Percentiles rank a stretch among this genome's conserved stretches.
Evolutionary conservation across 2,797 vertebrate genomes (phyloP).

Genomic region (Smutsia temminckii): DNA sequence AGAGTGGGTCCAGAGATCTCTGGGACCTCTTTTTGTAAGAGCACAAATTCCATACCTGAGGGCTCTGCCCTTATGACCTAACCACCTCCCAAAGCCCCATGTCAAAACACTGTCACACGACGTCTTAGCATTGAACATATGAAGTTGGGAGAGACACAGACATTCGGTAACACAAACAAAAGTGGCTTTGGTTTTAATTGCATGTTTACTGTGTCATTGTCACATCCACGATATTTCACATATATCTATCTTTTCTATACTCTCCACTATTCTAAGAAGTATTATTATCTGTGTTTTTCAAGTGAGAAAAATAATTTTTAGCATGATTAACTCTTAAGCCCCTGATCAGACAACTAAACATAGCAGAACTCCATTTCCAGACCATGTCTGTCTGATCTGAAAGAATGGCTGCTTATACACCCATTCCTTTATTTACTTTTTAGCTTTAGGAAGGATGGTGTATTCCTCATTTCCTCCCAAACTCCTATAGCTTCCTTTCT

Average conservation of each 20-base stretch:
- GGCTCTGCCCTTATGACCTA: neutral
- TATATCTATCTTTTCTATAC: neutral
- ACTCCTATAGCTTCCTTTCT: neutral
- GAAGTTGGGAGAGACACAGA: neutral
- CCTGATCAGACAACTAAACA: neutral
- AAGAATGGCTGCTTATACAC: neutral
- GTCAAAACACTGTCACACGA: neutral
- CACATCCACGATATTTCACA: neutral
- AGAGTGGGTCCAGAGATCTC: neutral
- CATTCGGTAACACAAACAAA: neutral
- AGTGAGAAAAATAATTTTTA: slow-evolving; percentile 23
- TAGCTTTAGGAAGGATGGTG: neutral
- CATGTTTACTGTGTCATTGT: neutral
- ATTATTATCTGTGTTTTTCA: neutral
- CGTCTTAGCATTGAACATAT: neutral
- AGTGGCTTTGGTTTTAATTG: neutral
- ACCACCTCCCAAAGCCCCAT: neutral
- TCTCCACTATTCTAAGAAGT: neutral
- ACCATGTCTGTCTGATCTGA: neutral
- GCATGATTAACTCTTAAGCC: neutral
- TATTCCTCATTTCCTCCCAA: neutral
- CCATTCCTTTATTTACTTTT: neutral
- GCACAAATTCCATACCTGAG: neutral
- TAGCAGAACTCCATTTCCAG: neutral
- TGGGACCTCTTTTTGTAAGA: neutral